Base-by-base conservation (phyloP, 2,888 invertebrate species). In the Tetramorium bicarinatum region DNA sequence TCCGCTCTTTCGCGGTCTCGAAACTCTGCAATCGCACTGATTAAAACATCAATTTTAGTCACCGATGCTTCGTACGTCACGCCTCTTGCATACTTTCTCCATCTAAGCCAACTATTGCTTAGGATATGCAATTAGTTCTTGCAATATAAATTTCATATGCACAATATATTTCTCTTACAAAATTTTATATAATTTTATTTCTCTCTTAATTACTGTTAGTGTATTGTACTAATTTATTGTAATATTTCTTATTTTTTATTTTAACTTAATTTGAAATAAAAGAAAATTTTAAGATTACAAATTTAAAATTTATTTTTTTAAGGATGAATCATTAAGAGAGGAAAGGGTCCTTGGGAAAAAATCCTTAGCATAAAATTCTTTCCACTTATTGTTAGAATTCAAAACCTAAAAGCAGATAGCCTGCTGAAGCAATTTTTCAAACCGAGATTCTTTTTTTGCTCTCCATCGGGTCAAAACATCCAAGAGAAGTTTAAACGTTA, bases 11-110 rank as follows among this genome's bases (percentile, higher is more conserved):
- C 25, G 21, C 49, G 25, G 13, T 38, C 61, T 62, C n/a, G 38
- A 25, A 52, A 41, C 18, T 38, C 44, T 21, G 18, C 21, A 38
- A 9, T 18, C 25, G 56, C 47, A 38, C 38, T 66, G 76, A 76
- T 76, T 76, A 66, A 76, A 66, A 41, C 76, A 76, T 76, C 29
- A 66, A 52, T 76, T 49, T 66, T 66, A 76, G 52, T 75, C 21
- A 34, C n/a, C 44, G 56, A 7, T n/a, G 25, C 38, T 76, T 38
- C 25, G 18, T 49, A 0, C 15, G 25, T 52, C 25, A 76, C 52
- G 38, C 49, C 49, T 21, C 52, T 38, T 21, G 25, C 15, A n/a
- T 41, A 52, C 66, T 76, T 76, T 76, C 66, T 76, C 52, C 52
- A 25, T 0, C 25, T 13, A 64, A 9, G 29, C 15, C 15, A 44